Evolutionary conservation across 2,797 vertebrate genomes (phyloP), one percentile per base, ranked within the genome.

Genomic region (Enteromius thamalakanensis): DNA sequence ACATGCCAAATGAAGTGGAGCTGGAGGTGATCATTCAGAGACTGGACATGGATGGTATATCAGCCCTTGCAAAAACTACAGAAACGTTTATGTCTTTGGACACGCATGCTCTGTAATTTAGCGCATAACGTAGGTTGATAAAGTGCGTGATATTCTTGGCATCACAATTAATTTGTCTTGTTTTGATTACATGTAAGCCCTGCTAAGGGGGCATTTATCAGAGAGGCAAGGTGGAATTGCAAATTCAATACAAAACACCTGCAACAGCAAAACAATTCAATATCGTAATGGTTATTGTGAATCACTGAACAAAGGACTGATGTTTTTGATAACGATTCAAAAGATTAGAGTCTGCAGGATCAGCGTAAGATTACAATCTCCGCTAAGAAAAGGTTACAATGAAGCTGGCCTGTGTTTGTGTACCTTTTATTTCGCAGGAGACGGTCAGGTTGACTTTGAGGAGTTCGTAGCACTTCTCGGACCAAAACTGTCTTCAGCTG

Each of bases 1-100:
- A 99, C 93, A 99, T 99, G 98, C 98, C 98, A 90, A 99, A 99
- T 0, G 98, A 99, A 90, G 98, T 99, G 93, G 98, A 99, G 93
- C 94, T 99, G 91, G 98, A 99, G 85, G 97, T 99, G 83, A 99
- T 99, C 93, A 99, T 99, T 91, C 97, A 99, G 89, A 95, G 98
- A 87, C 95, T 99, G 75, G 98, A 99, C 91, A 99, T 96, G 96
- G 97, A 99, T 0, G 98, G 98, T 99, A 86, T 47, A 34, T 62
- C 47, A 76, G 70, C 21, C 55, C 23, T 40, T 7, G 26, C n/a
- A 60, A 45, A 69, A 17, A 32, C 58, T 64, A 64, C 62, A 32
- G 62, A 34, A 65, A 65, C 15, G 17, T 37, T 78, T 21, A 37
- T 34, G 3, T 40, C 45, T 65, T 76, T 29, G 7, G 34, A 42